phyloP scores from a whole-genome alignment of 1,140 invertebrate species.

The Drosophila cardini region DNA sequence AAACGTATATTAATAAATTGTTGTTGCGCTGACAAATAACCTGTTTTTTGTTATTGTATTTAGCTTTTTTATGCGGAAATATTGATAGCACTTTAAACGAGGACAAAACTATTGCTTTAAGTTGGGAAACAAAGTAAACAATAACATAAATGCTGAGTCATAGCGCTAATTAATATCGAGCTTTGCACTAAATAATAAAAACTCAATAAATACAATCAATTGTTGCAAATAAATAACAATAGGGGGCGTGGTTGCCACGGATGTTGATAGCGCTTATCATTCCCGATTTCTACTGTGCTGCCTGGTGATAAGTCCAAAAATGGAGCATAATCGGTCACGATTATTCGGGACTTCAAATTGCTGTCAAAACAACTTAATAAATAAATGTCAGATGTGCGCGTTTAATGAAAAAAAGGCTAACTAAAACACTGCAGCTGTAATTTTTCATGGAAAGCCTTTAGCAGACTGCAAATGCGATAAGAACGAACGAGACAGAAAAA shows the following conservation, averaged over 20 bases:
- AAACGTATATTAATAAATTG: constrained; percentile 34
- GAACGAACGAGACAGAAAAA: constrained; percentile 1
- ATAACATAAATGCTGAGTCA: constrained; percentile 30
- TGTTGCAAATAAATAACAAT: constrained; percentile 11
- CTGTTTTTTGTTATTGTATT: constrained; percentile 36
- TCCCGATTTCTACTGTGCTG: not conserved
- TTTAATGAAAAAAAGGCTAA: not conserved
- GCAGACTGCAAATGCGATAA: constrained; percentile 14
- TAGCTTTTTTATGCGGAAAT: constrained; percentile 59
- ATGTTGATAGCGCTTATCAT: constrained; percentile 20
- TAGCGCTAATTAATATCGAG: constrained; percentile 40
- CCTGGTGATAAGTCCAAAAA: constrained; percentile 21
- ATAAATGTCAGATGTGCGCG: constrained; percentile 9
- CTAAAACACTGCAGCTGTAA: not conserved
- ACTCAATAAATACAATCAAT: constrained; percentile 5
- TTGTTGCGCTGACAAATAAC: constrained; percentile 9
- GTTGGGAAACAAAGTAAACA: constrained; percentile 11
- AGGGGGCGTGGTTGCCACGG: constrained; percentile 23
- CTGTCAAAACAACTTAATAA: constrained; percentile 39
- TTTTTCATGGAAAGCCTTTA: constrained; percentile 68
- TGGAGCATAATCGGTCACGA: constrained; percentile 39
- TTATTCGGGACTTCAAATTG: constrained; percentile 2
- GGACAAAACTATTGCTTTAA: constrained; percentile 49
- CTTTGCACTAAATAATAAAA: constrained; percentile 45
- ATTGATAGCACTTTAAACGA: constrained; percentile 40